These are phyloP conservation scores for Eubasilissa splendida DNA, from an alignment of 2,888 invertebrate species.

Conservation along the genomic window DNA sequence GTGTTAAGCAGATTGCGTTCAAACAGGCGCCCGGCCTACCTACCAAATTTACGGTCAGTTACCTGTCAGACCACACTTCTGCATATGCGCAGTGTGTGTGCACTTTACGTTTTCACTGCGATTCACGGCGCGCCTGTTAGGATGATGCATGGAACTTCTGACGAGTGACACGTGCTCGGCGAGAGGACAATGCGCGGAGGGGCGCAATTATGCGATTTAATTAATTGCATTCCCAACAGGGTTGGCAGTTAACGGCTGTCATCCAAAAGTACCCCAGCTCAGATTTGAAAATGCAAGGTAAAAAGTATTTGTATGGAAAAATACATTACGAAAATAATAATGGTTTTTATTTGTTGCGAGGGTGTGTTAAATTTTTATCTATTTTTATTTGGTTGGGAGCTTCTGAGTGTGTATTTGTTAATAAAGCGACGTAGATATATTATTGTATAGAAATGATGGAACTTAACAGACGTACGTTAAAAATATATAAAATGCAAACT, in stretches of 20 bases:
- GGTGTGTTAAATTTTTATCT: too few relatives aligned
- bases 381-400: too few relatives aligned
- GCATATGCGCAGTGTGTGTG: conserved; percentile 1
- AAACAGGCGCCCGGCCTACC: background rate
- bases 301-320: too few relatives aligned
- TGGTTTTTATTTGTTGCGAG: too few relatives aligned
- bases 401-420: too few relatives aligned
- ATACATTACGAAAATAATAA: too few relatives aligned
- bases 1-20: conserved; percentile 8
- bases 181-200: background rate
- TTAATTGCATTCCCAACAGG: background rate
- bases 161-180: background rate
- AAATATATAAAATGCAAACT: too few relatives aligned
- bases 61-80: background rate
- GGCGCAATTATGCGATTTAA: conserved; percentile 7
- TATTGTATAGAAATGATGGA: too few relatives aligned
- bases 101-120: background rate
- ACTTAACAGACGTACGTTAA: too few relatives aligned
- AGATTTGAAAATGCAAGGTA: too few relatives aligned
- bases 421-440: too few relatives aligned
- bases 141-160: background rate
- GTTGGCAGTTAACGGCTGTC: background rate
- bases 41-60: background rate
- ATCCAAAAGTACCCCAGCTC: background rate
- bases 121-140: background rate